phyloP scores from a whole-genome alignment of 2,113 vertebrate species.

The Coptodon bakossiorum region DNA sequence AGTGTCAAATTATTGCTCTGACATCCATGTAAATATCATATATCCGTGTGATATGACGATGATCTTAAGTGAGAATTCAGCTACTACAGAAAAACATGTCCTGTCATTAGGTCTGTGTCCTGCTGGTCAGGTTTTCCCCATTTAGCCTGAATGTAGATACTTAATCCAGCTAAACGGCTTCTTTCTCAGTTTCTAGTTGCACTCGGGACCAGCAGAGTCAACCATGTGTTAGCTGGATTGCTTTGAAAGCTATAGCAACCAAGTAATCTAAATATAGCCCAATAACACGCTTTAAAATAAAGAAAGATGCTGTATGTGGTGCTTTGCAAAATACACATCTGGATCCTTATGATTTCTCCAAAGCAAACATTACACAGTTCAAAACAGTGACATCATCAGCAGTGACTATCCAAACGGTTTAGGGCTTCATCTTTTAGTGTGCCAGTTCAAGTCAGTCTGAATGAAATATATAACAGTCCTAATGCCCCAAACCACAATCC shows the following conservation, averaged over 20 bases:
- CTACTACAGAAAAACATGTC: neutral
- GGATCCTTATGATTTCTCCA: neutral
- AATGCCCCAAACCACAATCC: slow-evolving; percentile 27
- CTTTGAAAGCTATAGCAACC: neutral
- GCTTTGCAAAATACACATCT: neutral
- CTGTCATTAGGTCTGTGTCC: neutral
- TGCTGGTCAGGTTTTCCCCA: neutral
- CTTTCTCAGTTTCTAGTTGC: neutral
- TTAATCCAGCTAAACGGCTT: neutral
- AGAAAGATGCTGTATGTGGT: neutral
- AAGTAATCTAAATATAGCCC: neutral
- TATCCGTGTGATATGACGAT: neutral
- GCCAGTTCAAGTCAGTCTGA: neutral
- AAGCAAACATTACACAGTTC: neutral
- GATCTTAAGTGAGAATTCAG: neutral
- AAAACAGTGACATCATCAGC: neutral
- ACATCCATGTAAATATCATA: neutral
- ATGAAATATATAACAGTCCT: slow-evolving; percentile 5
- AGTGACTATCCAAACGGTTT: neutral
- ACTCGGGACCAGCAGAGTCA: neutral
- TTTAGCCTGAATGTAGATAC: neutral
- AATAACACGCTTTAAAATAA: neutral
- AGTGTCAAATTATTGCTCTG: neutral
- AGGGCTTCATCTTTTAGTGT: neutral
- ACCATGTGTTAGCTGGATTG: neutral